Percentiles rank a stretch among this genome's conserved stretches.
phyloP scores from a whole-genome alignment of 2,888 invertebrate species.

The Pteria penguin region DNA sequence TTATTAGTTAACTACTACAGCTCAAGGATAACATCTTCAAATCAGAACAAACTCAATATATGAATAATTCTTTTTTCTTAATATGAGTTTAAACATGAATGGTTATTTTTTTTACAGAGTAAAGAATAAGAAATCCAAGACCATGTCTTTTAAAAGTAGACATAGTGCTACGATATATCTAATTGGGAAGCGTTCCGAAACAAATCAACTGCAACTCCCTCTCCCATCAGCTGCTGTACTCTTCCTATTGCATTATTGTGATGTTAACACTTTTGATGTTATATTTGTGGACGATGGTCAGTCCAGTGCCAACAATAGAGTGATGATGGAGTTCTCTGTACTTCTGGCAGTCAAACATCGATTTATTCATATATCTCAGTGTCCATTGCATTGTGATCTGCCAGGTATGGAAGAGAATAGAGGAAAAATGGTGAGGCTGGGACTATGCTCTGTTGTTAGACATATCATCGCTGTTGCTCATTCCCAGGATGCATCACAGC shows the following conservation, averaged over 20 bases:
- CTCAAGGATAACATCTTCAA: too few species aligned
- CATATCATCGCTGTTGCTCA: constrained; percentile 64
- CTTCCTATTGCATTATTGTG: constrained; percentile 58
- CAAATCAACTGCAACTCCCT: constrained; percentile 45
- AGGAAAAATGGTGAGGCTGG: constrained; percentile 62
- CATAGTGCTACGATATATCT: constrained; percentile 22
- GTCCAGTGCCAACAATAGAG: background rate
- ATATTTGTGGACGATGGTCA: constrained; percentile 41
- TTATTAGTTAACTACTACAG: too few species aligned
- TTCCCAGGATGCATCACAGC: constrained; percentile 40
- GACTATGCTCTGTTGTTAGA: constrained; percentile 68
- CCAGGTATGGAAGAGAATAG: constrained; percentile 48
- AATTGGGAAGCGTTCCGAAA: constrained; percentile 20
- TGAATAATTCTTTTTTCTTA: too few species aligned
- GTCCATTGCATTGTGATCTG: constrained; percentile 50
- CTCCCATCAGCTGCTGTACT: constrained; percentile 63
- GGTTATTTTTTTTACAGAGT: too few species aligned
- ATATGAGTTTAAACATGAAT: too few species aligned
- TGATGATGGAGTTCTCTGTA: constrained; percentile 12
- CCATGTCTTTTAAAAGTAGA: too few species aligned
- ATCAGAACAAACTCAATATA: too few species aligned
- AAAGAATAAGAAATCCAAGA: too few species aligned
- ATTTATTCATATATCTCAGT: background rate
- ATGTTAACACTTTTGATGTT: constrained; percentile 41
- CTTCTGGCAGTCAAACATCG: constrained; percentile 15